These are phyloP conservation scores for Paradoxurus hermaphroditus DNA, from an alignment of 2,113 vertebrate species.

Conservation along the genomic window DNA sequence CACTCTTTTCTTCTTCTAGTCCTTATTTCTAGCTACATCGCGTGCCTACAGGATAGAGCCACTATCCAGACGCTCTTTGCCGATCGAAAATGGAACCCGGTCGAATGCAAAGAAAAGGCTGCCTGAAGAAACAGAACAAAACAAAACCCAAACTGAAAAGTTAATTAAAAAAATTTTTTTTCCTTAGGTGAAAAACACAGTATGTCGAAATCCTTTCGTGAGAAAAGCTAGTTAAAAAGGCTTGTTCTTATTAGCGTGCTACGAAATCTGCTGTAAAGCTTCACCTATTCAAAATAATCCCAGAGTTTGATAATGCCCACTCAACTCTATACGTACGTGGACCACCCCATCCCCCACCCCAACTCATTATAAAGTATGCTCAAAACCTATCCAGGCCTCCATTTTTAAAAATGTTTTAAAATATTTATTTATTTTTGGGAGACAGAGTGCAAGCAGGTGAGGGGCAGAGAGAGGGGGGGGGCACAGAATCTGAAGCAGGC, in stretches of 20 bases:
- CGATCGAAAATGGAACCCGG: constrained; percentile 13
- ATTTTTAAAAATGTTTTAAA: too few species aligned
- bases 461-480: too few species aligned
- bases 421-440: too few species aligned
- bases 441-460: too few species aligned
- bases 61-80: background rate
- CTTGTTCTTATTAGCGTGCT: background rate
- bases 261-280: background rate
- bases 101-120: background rate
- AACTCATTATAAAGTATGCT: background rate
- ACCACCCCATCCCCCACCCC: too few species aligned
- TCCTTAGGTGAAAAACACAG: constrained; percentile 5
- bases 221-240: constrained; percentile 4
- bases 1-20: background rate
- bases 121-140: background rate
- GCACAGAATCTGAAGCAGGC: too few species aligned
- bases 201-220: background rate
- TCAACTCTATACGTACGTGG: background rate
- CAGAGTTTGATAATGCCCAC: background rate
- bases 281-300: background rate
- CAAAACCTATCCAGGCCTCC: background rate
- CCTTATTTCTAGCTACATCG: background rate
- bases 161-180: background rate
- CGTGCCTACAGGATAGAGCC: background rate
- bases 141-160: background rate